phyloP scores from a whole-genome alignment of 2,888 invertebrate species.

The Dryomyza anilis region DNA sequence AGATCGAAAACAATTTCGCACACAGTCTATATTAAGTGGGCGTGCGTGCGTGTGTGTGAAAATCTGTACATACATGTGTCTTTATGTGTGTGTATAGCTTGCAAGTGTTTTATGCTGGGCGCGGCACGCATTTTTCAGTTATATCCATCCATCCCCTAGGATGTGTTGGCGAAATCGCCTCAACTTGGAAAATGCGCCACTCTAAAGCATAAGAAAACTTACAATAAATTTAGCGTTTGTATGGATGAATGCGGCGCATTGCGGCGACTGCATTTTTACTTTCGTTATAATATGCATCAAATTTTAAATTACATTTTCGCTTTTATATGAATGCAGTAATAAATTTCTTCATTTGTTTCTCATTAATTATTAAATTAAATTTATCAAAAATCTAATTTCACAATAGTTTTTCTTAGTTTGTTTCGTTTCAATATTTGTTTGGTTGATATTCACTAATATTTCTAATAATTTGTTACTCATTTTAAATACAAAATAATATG shows the following conservation, averaged over 20 bases:
- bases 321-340: too few relatives aligned
- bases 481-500: conserved; percentile 27
- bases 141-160: too few relatives aligned
- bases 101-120: conserved; percentile 21
- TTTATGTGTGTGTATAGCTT: conserved; percentile 19
- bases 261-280: conserved; percentile 28
- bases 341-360: conserved; percentile 37
- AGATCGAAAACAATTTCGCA: conserved; percentile 2
- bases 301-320: conserved; percentile 14
- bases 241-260: conserved; percentile 47
- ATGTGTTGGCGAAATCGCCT: too few relatives aligned
- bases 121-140: not conserved
- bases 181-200: conserved; percentile 5
- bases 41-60: conserved; percentile 2
- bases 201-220: conserved; percentile 16
- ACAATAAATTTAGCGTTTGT: conserved; percentile 32
- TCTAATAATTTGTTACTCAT: conserved; percentile 36
- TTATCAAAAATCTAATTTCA: conserved; percentile 26
- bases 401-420: conserved; percentile 25
- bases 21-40: not conserved
- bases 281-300: conserved; percentile 20
- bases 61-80: not conserved
- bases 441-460: conserved; percentile 16
- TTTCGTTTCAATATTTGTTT: conserved; percentile 10
- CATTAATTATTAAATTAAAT: conserved; percentile 39